Base-by-base conservation (phyloP, 2,113 vertebrate genomes). In the Heterotilapia buettikoferi region DNA sequence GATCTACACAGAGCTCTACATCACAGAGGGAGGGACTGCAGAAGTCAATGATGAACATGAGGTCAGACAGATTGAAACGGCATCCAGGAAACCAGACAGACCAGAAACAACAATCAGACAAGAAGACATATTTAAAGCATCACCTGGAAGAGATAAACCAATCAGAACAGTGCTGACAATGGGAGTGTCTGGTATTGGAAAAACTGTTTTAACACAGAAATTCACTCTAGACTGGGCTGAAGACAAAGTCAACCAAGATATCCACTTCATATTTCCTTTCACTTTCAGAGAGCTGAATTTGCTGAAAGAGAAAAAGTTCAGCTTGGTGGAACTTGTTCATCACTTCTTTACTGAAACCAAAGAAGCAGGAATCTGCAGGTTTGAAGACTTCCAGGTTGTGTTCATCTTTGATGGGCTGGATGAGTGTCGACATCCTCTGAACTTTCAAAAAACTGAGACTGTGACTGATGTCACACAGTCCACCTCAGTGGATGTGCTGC, bases 1-100 rank as follows among this genome's bases (percentile, higher is more conserved):
- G 66, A 86, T 94, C 80, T 92, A 92, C 90, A 92, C 92, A 84
- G 92, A 94, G 71, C 84, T 93, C 78, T 87, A 87, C 85, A 92
- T 95, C 85, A 94, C 88, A 88, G 90, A 92, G 14, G 78, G 80
- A 56, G 91, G 2, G 52, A 53, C 52, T 21, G 52, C 19, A 53
- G 52, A 53, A 0, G 19, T 53, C 52, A 53, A 21, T 21, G 9
- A 53, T 21, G 52, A 6, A 3, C 52, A 53, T 53, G 19, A 53
- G 19, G 52, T 53, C 19, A 53, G 9, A n/a, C 18, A 52, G 2
- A 52, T 52, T 52, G 50, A n/a, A 52, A 52, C 1, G 0, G 4
- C 50, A 52, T n/a, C 4, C 18, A 52, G 18, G 18, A 52, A 9
- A 52, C 4, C 50, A n/a, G 8, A 2, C 8, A 52, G 18, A 3